A percentile compares a stretch with the other conserved stretches of the same genome.
Conservation (phyloP, 2,113 vertebrate genomes). For the Madoqua kirkii region DNA sequence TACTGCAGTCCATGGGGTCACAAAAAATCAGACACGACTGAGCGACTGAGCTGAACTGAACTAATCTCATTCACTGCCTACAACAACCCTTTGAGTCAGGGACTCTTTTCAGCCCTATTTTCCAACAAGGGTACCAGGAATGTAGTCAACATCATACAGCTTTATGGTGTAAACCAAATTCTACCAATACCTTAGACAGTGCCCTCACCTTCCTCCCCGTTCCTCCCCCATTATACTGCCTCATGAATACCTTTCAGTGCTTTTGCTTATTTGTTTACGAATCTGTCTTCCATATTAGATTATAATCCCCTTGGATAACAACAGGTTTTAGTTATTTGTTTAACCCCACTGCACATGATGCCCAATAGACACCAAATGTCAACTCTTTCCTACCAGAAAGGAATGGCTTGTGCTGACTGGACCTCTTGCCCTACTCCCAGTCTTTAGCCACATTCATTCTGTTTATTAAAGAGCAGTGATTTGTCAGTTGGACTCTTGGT, state of each 20-base stretch:
- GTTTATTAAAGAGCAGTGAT: not conserved
- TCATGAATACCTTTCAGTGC: not conserved
- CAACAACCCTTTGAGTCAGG: not conserved
- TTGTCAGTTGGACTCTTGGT: not conserved
- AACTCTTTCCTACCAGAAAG: not conserved
- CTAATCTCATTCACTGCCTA: not conserved
- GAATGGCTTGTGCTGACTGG: not conserved
- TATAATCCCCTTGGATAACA: not conserved
- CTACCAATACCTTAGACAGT: not conserved
- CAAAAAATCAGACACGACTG: not conserved
- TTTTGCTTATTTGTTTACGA: not conserved
- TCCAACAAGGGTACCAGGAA: not conserved
- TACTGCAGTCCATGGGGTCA: not conserved
- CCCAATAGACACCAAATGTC: not conserved
- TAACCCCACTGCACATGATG: not conserved
- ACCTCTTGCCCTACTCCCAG: not conserved
- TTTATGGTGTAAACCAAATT: not conserved
- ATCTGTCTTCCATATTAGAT: not conserved
- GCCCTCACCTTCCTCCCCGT: not conserved
- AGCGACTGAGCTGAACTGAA: not conserved
- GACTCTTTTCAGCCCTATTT: not conserved
- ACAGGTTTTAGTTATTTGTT: not conserved
- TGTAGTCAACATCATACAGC: not conserved
- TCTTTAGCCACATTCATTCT: not conserved
- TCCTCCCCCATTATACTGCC: too few species aligned